A percentile compares a stretch with the other conserved stretches of the same genome.
These are phyloP conservation scores for Tigriopus californicus DNA, from an alignment of 2,888 invertebrate genomes.

Conservation along the genomic window DNA sequence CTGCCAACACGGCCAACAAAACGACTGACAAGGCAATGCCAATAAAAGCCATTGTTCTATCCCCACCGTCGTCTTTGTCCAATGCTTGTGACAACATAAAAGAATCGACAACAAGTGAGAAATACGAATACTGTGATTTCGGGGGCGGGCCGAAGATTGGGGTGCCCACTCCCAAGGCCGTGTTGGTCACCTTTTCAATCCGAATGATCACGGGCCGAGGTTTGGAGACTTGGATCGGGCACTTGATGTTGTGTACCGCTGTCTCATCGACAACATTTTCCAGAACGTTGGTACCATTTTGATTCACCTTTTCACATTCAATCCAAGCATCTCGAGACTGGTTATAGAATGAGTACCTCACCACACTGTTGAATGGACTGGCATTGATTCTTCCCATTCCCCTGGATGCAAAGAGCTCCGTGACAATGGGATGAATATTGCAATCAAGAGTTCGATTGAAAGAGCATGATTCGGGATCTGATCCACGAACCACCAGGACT, in stretches of 20 bases:
- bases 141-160: neutral
- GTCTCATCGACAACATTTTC: neutral
- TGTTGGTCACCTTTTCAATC: neutral
- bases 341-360: neutral
- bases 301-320: neutral
- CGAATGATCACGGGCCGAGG: neutral
- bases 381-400: no score
- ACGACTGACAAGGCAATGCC: neutral
- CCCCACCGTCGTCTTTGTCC: neutral
- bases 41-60: neutral
- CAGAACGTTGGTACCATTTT: neutral
- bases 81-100: neutral
- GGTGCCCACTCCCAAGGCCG: neutral
- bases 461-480: no score
- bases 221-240: neutral
- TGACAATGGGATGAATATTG: no score
- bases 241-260: neutral
- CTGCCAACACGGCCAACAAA: neutral
- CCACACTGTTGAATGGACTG: neutral
- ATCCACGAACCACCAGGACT: no score
- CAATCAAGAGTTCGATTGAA: no score
- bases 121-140: neutral
- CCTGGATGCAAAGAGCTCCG: no score
- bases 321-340: neutral
- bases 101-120: neutral